Percentiles rank a stretch among this genome's conserved stretches.
These are phyloP conservation scores for Carduelis carduelis DNA, from an alignment of 2,797 vertebrate species.

Conservation along the genomic window DNA sequence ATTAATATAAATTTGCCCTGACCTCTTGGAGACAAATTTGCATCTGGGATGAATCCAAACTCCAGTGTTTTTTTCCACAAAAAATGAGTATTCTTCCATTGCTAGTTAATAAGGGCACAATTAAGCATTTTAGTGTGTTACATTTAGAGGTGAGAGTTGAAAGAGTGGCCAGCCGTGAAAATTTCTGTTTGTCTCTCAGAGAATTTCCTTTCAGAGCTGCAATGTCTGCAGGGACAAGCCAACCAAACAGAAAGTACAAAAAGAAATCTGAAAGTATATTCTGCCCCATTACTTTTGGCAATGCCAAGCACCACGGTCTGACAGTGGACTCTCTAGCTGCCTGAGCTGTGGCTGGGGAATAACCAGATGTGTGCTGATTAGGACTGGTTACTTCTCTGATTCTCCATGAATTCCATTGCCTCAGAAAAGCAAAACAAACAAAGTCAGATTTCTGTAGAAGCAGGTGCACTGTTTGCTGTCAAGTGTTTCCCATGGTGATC, in stretches of 20 bases:
- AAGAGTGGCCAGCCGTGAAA: conserved; percentile 27
- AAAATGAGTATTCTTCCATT: conserved; percentile 37
- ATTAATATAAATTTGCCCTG: not conserved
- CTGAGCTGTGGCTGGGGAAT: not conserved
- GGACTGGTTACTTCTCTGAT: not conserved
- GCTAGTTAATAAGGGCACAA: conserved; percentile 31
- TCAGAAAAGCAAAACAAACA: not conserved
- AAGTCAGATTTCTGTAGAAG: not conserved
- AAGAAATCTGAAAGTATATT: not conserved
- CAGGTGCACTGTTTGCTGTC: not conserved
- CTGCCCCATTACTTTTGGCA: not conserved
- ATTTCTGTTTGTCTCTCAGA: not conserved
- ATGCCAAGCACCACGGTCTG: not conserved
- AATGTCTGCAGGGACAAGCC: not conserved
- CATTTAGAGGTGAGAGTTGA: conserved; percentile 14
- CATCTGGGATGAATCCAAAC: conserved; percentile 8
- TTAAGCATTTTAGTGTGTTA: conserved; percentile 18
- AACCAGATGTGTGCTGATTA: not conserved
- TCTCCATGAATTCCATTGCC: not conserved
- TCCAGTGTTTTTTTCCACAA: conserved; percentile 1
- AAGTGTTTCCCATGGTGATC: not conserved
- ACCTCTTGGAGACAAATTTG: conserved; percentile 15
- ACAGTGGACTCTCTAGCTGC: not conserved
- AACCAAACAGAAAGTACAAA: not conserved
- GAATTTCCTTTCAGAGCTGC: conserved; percentile 15